Evolutionary conservation across 2,113 vertebrate genomes (phyloP), one percentile per base, ranked within the genome.

Genomic region (Canis aureus): DNA sequence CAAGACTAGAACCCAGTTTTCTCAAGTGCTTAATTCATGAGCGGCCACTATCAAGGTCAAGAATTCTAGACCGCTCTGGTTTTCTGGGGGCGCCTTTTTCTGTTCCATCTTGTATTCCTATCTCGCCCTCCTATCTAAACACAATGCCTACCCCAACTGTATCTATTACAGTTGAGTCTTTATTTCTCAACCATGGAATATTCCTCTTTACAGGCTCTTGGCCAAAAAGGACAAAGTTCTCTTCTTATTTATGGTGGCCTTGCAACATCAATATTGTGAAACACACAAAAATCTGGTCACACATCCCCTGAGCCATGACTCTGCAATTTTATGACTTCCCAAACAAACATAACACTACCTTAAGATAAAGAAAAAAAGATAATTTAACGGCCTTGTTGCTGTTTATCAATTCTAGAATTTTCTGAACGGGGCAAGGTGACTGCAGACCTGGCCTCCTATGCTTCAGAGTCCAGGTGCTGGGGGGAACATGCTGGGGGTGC

Each of bases 211-310:
- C 0, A 27, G 83, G 55, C 80, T 89, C 11, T 43, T 43, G 51
- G 95, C 64, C 73, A 87, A 43, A 49, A 69, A 81, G 69, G 76
- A n/a, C 86, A 94, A 94, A 97, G 95, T 94, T 66, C 85, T 73
- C 59, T 89, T 66, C 60, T 89, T 91, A 17, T 60, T 55, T 53
- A 19, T 6, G 32, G 29, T 4, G 3, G 32, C 27, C 43, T 87
- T 49, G 38, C 22, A 27, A 16, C 12, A 43, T 19, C 53, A 51
- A 76, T 13, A 51, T 81, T 97, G 83, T 11, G 22, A 89, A 97
- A 97, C 32, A 69, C 60, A 11, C 0, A 23, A 64, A 66, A 66
- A 25, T 66, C 22, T 91, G 87, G 89, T 82, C 76, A 88, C 1
- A 17, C 6, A 32, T 76, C 51, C 57, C 23, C 20, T 12, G 13